Conservation (phyloP, 2,888 invertebrate species). For the Coleophora deauratella region DNA sequence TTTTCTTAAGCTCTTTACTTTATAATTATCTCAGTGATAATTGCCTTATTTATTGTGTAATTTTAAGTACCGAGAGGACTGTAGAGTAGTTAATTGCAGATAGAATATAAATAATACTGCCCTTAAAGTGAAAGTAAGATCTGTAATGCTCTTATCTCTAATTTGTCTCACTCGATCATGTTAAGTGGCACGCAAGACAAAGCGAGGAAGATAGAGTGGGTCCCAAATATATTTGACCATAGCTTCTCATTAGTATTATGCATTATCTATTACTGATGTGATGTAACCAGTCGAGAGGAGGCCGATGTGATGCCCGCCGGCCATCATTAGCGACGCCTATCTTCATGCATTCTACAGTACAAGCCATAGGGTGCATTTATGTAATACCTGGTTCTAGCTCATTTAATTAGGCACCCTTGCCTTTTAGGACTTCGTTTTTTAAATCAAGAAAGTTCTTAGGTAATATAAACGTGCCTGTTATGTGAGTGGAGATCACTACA, state of each 20-base stretch:
- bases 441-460: too few species aligned
- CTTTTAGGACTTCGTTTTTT: too few species aligned
- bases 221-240: constrained; percentile 59
- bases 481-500: too few species aligned
- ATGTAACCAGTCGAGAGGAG: constrained; percentile 46
- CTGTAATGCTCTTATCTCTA: constrained; percentile 54
- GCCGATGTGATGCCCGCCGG: constrained; percentile 47
- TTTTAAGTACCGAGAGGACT: constrained; percentile 6
- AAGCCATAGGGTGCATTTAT: too few species aligned
- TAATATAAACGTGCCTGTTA: too few species aligned
- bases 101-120: constrained; percentile 23
- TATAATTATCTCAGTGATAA: constrained; percentile 9
- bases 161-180: constrained; percentile 63
- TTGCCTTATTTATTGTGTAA: constrained; percentile 11
- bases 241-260: constrained; percentile 64
- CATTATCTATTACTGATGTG: constrained; percentile 59
- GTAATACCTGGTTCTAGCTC: too few species aligned
- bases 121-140: constrained; percentile 57
- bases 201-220: constrained; percentile 38
- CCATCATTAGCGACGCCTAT: constrained; percentile 32
- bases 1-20: constrained; percentile 13
- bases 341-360: too few species aligned
- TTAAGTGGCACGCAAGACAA: constrained; percentile 30
- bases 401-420: too few species aligned
- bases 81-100: too few species aligned